phyloP scores from a whole-genome alignment of 2,797 vertebrate genomes.

The Pseudopleuronectes americanus region DNA sequence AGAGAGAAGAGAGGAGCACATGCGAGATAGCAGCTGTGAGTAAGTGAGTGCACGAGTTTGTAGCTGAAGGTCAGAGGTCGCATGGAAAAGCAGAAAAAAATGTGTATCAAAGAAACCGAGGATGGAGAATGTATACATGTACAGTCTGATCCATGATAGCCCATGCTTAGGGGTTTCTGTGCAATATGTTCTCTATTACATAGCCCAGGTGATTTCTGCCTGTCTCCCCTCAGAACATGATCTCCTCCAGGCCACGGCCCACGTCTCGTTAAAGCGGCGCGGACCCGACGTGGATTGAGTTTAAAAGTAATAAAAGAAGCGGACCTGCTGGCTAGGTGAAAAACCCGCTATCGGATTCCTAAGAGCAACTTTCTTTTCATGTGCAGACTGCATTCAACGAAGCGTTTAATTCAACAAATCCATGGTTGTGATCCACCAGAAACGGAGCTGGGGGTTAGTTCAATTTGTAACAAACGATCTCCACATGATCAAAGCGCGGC shows the following conservation, averaged over 20 bases:
- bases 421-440: conserved; percentile 98
- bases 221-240: conserved; percentile 87
- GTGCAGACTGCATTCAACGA: conserved; percentile 98
- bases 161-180: conserved; percentile 83
- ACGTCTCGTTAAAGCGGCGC: conserved; percentile 88
- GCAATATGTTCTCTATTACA: conserved; percentile 96
- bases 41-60: conserved; percentile 62
- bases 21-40: conserved; percentile 59
- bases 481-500: conserved; percentile 98
- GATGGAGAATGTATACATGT: conserved; percentile 72
- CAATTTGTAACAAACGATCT: conserved; percentile 99
- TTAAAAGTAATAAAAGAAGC: conserved; percentile 97
- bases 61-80: conserved; percentile 67
- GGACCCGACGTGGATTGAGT: conserved; percentile 92
- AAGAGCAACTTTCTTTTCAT: conserved; percentile 94
- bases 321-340: conserved; percentile 98
- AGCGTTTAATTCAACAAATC: conserved; percentile 99
- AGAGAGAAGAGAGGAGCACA: conserved; percentile 18
- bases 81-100: conserved; percentile 55
- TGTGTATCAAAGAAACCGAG: conserved; percentile 69
- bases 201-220: conserved; percentile 91
- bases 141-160: conserved; percentile 82
- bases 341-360: conserved; percentile 95
- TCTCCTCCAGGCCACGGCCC: conserved; percentile 91
- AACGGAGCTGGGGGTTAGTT: conserved; percentile 97